Base-by-base conservation (phyloP, 1,140 invertebrate species). In the Hyphantria cunea region DNA sequence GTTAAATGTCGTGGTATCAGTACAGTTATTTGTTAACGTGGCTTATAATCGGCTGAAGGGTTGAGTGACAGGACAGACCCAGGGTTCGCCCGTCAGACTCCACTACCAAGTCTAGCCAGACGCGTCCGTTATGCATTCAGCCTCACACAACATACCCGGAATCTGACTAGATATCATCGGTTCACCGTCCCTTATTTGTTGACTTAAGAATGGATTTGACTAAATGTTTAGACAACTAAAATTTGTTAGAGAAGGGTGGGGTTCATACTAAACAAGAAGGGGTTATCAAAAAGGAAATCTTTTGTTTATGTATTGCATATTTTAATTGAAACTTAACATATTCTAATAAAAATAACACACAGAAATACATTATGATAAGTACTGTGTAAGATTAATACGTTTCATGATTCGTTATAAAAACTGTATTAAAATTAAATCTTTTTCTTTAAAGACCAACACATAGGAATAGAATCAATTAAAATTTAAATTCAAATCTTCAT, bases 131-230 rank as follows among this genome's bases (percentile, higher is more conserved):
- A 84, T 73, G 72, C 77, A 86, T 86, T 88, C 76, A 80, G 61
- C 42, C 70, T 73, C 68, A 70, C 62, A 69, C 68, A 82, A 71
- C 72, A 70, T 77, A 76, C 72, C 74, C 72, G 77, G 74, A 79
- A 82, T 82, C 78, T 83, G 67, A 75, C 76, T 76, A 81, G 83
- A 84, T 88, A 83, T 83, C 75, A 84, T 84, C 80, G 77, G 60
- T 58, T 61, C 64, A 54, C 59, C 52, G 60, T 58, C 66, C 41
- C 51, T 64, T 64, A 71, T 65, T 66, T 69, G 56, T 72, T 66
- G 48, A 61, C 67, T 64, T 50, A n/a, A 61, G 55, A 51, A 60
- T 55, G n/a, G 54, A 63, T 51, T 45, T 15, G 39, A 8, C 45
- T 10, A 58, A 37, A 33, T 39, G 53, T 33, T 34, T 42, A 9